Percentiles rank a stretch among this genome's conserved stretches.
Evolutionary conservation across 2,113 vertebrate species (phyloP).

Genomic region (Daphoenositta chrysoptera): DNA sequence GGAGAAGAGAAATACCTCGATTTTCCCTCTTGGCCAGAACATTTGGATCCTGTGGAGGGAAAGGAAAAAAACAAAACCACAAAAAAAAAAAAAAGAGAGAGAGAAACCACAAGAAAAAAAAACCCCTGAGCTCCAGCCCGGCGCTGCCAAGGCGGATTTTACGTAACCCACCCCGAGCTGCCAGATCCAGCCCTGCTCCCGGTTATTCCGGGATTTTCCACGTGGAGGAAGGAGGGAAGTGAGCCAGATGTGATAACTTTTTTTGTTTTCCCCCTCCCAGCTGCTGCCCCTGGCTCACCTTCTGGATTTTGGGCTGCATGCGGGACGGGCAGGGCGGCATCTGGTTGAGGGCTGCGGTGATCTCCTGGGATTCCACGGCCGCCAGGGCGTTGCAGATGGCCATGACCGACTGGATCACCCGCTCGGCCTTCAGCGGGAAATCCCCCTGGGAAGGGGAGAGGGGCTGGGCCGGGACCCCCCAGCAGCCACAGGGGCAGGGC

Average conservation of each 20-base stretch:
- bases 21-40: conserved; percentile 84
- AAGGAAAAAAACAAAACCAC: not conserved
- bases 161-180: not conserved
- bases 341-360: conserved; percentile 88
- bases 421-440: conserved; percentile 82
- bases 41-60: conserved; percentile 81
- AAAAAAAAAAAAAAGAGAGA: not conserved
- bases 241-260: not conserved
- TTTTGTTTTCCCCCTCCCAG: no score
- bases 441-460: conserved; percentile 73
- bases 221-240: not conserved
- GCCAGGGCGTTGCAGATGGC: conserved; percentile 91
- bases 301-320: conserved; percentile 89
- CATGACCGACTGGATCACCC: conserved; percentile 92
- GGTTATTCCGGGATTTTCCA: not conserved
- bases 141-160: not conserved
- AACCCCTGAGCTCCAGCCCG: not conserved
- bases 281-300: conserved; percentile 70
- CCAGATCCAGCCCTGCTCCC: not conserved
- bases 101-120: not conserved
- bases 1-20: conserved; percentile 79
- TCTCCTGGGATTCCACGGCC: conserved; percentile 87
- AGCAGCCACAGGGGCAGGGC: fast-evolving
- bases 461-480: fast-evolving
- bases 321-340: conserved; percentile 93